Evolutionary conservation across 2,113 vertebrate species (phyloP).

Genomic region (Salvelinus namaycush): DNA sequence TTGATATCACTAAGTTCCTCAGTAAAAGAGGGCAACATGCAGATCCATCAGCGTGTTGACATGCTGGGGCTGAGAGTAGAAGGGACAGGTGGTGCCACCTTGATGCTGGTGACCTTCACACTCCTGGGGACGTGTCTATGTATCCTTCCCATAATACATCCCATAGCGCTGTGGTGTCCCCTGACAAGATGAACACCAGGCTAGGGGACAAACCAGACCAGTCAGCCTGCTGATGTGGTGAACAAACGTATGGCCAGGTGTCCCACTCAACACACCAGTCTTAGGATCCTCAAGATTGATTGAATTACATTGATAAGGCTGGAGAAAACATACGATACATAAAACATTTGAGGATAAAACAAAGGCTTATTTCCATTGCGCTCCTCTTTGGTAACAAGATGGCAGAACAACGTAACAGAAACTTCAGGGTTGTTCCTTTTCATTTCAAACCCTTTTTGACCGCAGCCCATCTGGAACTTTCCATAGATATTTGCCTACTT

Average conservation of each 20-base stretch:
- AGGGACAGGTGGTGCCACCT: conserved; percentile 66
- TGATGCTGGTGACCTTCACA: conserved; percentile 61
- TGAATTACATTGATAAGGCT: too few species aligned
- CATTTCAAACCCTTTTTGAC: too few species aligned
- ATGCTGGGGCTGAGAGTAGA: conserved; percentile 54
- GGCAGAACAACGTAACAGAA: too few species aligned
- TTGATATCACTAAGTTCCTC: conserved; percentile 11
- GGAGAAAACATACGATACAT: too few species aligned
- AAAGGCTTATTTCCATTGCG: too few species aligned
- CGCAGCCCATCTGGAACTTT: too few species aligned
- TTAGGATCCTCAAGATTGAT: not conserved
- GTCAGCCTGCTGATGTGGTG: conserved; percentile 33
- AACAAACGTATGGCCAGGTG: not conserved
- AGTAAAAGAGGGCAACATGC: conserved; percentile 43
- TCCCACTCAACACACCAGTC: not conserved
- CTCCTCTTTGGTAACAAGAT: too few species aligned
- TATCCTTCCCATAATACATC: conserved; percentile 68
- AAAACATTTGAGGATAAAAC: too few species aligned
- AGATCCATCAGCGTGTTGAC: conserved; percentile 48
- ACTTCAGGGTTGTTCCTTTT: too few species aligned
- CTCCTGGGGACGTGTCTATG: conserved; percentile 50
- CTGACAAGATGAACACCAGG: conserved; percentile 60
- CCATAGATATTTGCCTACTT: too few species aligned
- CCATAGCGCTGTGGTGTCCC: conserved; percentile 66
- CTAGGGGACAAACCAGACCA: conserved; percentile 52